These are phyloP conservation scores for Coptodon bakossiorum DNA, from an alignment of 2,113 vertebrate species.

Conservation along the genomic window DNA sequence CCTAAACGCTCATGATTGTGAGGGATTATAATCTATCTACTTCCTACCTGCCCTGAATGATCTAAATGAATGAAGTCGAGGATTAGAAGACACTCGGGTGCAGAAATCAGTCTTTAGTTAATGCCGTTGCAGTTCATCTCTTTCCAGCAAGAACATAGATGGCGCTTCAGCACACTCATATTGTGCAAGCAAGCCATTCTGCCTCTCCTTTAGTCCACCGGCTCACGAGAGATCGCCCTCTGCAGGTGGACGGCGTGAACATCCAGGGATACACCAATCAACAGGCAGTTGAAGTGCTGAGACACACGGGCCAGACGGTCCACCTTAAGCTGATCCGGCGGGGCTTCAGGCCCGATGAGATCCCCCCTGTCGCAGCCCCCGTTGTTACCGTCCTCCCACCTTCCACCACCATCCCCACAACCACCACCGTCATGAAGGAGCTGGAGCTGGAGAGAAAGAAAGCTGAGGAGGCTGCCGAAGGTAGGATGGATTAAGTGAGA, in stretches of 20 bases:
- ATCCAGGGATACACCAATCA: slow-evolving; percentile 96
- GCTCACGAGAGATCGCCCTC: neutral
- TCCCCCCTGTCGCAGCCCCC: slow-evolving; percentile 20
- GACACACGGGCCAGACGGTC: slow-evolving; percentile 88
- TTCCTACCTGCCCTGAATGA: neutral
- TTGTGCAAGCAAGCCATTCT: neutral
- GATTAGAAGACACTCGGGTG: neutral
- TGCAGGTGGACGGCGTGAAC: slow-evolving; percentile 88
- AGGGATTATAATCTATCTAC: neutral
- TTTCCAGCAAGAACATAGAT: neutral
- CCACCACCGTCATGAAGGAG: slow-evolving; percentile 51
- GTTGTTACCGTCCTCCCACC: neutral
- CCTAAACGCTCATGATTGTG: neutral
- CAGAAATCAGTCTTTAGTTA: neutral
- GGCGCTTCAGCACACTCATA: neutral
- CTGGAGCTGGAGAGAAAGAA: slow-evolving; percentile 44
- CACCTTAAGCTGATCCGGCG: slow-evolving; percentile 83
- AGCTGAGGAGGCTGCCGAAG: slow-evolving; percentile 21
- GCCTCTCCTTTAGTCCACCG: neutral
- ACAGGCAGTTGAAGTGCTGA: slow-evolving; percentile 91
- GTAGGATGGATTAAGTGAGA: slow-evolving; percentile 22
- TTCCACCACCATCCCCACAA: slow-evolving; percentile 16
- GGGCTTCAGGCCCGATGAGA: slow-evolving; percentile 74
- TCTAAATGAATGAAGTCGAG: neutral
- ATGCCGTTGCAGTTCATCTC: neutral